Evolutionary conservation across 2,113 vertebrate genomes (phyloP), one percentile per base, ranked within the genome.

Genomic region (Morone saxatilis): DNA sequence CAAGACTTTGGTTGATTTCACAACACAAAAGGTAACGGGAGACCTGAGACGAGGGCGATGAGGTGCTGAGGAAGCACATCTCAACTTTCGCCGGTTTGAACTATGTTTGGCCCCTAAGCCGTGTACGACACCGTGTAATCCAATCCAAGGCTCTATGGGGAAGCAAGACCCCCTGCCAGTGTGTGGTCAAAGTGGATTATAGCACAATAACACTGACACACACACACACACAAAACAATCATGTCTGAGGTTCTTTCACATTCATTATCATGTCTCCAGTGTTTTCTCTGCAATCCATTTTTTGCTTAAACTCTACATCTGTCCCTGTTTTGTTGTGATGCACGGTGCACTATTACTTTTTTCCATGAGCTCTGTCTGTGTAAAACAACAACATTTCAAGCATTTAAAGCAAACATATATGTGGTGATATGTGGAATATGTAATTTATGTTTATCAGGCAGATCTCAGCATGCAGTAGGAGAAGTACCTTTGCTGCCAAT

Each of bases 161-260:
- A 51, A 70, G 77, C 59, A 10, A 48, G 81, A 89, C 84, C 76
- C 84, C 85, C 78, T 13, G 25, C 81, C 76, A 41, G 63, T n/a
- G 48, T 69, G 59, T 12, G 77, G 13, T 71, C 71, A 86, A 84
- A 93, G 82, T 89, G 84, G 89, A 94, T 94, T 92, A 93, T 36
- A 79, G 60, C 31, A 73, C 80, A 89, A 78, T 84, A 79, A 80
- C 40, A 3, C 80, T 36, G 17, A 20, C 54, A 53, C 72, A 68
- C 51, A 59, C 72, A 68, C 51, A 59, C 62, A 76, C 66, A 84
- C 2, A 43, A 25, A 75, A 84, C 65, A 78, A 50, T 41, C 14
- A 62, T 3, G 45, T 51, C 61, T 47, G 60, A 53, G 36, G 62
- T 71, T 41, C 63, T 53, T 71, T 84, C 40, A 19, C 2, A 1